Evolutionary conservation across 1,140 invertebrate genomes (phyloP).

Genomic region (Diorhabda sublineata): DNA sequence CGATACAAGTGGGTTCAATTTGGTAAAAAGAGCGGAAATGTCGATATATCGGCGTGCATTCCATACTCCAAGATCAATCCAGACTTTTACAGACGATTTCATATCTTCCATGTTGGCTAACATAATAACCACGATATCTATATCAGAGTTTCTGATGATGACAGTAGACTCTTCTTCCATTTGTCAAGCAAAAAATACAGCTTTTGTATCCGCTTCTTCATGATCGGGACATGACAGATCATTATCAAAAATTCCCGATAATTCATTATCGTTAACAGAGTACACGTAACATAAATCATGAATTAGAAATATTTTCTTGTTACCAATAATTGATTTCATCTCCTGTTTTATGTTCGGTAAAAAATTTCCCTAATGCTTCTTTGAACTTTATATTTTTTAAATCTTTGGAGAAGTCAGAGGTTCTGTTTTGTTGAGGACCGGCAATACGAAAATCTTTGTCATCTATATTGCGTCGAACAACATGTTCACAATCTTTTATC

Average conservation of each 20-base stretch:
- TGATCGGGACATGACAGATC: constrained; percentile 15
- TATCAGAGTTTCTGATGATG: constrained; percentile 21
- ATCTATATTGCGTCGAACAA: no score
- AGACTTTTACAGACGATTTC: constrained; percentile 14
- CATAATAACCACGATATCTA: constrained; percentile 20
- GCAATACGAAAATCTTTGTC: no score
- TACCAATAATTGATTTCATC: constrained; percentile 5
- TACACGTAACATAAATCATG: constrained; percentile 11
- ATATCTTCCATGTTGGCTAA: constrained; percentile 21
- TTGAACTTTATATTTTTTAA: background rate
- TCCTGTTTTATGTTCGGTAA: constrained; percentile 5
- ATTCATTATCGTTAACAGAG: constrained; percentile 7
- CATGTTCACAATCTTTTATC: no score
- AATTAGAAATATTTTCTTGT: constrained; percentile 17
- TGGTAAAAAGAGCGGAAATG: constrained; percentile 18
- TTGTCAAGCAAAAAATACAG: constrained; percentile 14
- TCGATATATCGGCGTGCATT: constrained; percentile 25
- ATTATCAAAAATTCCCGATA: constrained; percentile 11
- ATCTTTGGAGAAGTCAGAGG: no score
- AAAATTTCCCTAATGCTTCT: background rate
- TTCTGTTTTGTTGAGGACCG: no score
- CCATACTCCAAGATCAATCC: constrained; percentile 22
- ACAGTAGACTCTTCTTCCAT: constrained; percentile 13
- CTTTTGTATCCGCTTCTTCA: constrained; percentile 20
- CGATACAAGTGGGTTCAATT: constrained; percentile 14